Evolutionary conservation across 1,140 invertebrate species (phyloP).

Genomic region (Atta colombica): DNA sequence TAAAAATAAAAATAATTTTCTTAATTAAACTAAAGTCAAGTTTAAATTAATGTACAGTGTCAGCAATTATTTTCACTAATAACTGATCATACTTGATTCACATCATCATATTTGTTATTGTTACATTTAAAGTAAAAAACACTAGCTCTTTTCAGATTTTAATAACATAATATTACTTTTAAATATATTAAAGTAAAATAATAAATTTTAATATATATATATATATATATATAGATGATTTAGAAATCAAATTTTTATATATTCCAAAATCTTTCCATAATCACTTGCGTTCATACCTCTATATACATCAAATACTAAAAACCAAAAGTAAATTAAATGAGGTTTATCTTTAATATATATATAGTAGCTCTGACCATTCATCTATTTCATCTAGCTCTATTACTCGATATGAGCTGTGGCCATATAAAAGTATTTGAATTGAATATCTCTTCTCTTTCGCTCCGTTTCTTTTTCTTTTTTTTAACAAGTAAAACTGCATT

Average conservation of each 20-base stretch:
- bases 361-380: background rate
- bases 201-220: background rate
- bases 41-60: background rate
- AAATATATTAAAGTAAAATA: background rate
- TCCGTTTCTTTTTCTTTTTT: background rate
- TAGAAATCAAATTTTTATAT: background rate
- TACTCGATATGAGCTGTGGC: background rate
- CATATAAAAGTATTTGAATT: background rate
- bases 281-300: background rate
- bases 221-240: background rate
- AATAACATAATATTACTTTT: constrained; percentile 7
- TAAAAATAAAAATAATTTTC: background rate
- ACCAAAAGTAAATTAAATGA: background rate
- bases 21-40: background rate
- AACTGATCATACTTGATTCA: background rate
- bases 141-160: background rate
- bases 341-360: background rate
- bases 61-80: background rate
- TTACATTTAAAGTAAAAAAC: background rate
- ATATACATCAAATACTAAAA: background rate
- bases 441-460: background rate
- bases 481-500: constrained; percentile 32
- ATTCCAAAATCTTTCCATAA: background rate
- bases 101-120: background rate
- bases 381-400: background rate